phyloP scores from a whole-genome alignment of 2,797 vertebrate species.

The Stomatorhinus walkeri region DNA sequence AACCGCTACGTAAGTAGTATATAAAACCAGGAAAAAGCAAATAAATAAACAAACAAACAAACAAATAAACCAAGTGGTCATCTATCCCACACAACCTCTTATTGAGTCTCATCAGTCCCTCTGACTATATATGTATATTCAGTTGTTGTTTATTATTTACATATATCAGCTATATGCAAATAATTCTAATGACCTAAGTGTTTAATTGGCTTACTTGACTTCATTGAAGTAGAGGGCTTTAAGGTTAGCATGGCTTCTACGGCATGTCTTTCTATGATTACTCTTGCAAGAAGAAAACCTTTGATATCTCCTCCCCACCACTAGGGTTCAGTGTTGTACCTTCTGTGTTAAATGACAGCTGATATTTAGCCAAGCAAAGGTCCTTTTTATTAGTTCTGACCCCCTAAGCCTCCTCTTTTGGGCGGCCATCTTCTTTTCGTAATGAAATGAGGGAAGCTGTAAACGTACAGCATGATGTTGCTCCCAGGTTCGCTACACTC shows the following conservation, averaged over 20 bases:
- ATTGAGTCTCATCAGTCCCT: neutral
- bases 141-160: neutral
- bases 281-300: neutral
- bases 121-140: neutral
- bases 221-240: neutral
- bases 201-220: neutral
- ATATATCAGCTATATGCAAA: neutral
- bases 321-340: constrained; percentile 6
- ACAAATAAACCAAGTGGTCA: neutral
- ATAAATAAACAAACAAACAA: neutral
- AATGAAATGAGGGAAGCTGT: neutral
- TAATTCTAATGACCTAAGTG: neutral
- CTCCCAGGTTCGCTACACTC: neutral
- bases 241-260: neutral
- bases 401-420: neutral
- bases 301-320: neutral
- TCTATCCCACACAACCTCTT: neutral
- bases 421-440: neutral
- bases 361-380: neutral
- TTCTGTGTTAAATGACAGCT: neutral
- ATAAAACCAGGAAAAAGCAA: neutral
- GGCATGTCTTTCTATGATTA: no score
- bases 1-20: neutral
- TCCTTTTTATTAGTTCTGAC: neutral
- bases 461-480: neutral